Evolutionary conservation across 2,797 vertebrate genomes (phyloP).

Genomic region (Myotis vivesi): DNA sequence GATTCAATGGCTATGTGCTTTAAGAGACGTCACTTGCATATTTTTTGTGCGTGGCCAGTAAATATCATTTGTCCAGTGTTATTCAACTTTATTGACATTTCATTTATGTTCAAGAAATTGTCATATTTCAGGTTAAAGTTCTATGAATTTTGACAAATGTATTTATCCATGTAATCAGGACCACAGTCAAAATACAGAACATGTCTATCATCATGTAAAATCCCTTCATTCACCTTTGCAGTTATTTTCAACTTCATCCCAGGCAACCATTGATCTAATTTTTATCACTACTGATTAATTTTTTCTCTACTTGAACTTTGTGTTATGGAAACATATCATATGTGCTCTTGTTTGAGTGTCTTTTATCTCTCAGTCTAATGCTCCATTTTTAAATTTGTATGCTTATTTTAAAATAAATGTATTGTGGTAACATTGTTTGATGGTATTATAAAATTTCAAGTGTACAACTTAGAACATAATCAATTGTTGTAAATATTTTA

Average conservation of each 20-base stretch:
- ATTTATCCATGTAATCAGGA: background rate
- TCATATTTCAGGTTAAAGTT: background rate
- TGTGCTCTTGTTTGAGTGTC: background rate
- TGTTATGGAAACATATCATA: background rate
- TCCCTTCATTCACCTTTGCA: background rate
- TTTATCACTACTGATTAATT: background rate
- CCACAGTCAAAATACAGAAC: background rate
- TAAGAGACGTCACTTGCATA: background rate
- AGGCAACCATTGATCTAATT: background rate
- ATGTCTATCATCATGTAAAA: background rate
- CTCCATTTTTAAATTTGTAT: background rate
- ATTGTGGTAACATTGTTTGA: background rate
- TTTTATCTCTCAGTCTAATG: background rate
- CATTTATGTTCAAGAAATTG: background rate
- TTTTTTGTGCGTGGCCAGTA: background rate
- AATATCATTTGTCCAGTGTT: background rate
- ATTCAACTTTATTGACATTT: background rate
- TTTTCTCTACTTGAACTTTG: background rate
- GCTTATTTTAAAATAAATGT: background rate
- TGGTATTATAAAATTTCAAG: background rate
- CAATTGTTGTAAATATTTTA: background rate
- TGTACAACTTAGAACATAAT: background rate
- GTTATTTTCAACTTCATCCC: background rate
- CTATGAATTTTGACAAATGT: background rate
- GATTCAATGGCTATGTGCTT: background rate